Conservation (phyloP, 2,797 vertebrate genomes). For the Myripristis jacobus region DNA sequence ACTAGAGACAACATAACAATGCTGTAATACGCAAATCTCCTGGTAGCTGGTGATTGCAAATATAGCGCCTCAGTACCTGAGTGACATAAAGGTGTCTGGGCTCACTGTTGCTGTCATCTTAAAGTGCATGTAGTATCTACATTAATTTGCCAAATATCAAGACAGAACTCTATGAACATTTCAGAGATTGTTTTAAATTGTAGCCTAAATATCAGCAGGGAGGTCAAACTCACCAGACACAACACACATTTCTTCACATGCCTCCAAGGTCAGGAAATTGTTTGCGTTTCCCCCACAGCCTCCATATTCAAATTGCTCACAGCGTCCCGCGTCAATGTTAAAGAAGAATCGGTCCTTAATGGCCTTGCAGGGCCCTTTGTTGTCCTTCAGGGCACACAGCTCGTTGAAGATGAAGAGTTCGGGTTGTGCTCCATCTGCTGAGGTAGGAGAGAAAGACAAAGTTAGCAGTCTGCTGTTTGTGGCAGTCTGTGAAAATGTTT, state of each 20-base stretch:
- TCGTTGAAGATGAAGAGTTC: constrained; percentile 82
- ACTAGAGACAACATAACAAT: constrained; percentile 29
- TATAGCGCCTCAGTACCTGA: background rate
- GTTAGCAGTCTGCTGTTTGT: constrained; percentile 38
- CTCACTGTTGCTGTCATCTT: background rate
- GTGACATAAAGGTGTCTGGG: background rate
- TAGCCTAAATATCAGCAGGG: background rate
- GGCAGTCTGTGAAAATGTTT: background rate
- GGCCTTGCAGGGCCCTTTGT: constrained; percentile 89
- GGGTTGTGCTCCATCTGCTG: constrained; percentile 58
- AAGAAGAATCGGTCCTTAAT: constrained; percentile 85
- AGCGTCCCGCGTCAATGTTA: constrained; percentile 80
- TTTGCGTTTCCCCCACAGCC: constrained; percentile 92
- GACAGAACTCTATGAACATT: background rate
- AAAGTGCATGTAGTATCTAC: too few relatives aligned
- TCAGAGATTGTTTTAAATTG: background rate
- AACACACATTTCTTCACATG: constrained; percentile 86
- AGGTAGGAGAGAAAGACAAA: constrained; percentile 28
- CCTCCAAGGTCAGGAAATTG: constrained; percentile 86
- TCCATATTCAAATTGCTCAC: constrained; percentile 88
- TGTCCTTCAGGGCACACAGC: constrained; percentile 86
- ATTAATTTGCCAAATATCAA: background rate
- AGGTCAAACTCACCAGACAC: constrained; percentile 80
- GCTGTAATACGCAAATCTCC: background rate
- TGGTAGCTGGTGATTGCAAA: background rate